Evolutionary conservation across 2,113 vertebrate species (phyloP).

Genomic region (Tupaia chinensis): DNA sequence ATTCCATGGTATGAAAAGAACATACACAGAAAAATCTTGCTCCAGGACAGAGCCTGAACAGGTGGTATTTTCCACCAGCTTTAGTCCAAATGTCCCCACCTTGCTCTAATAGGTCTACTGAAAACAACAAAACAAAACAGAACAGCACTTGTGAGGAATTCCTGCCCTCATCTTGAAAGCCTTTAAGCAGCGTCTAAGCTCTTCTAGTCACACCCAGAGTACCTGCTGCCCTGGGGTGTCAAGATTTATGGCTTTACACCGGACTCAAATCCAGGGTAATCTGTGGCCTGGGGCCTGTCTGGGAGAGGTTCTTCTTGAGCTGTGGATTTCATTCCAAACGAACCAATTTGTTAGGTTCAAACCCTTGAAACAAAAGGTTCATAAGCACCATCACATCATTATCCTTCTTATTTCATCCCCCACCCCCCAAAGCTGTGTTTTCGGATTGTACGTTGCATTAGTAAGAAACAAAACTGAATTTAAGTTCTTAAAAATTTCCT

Average conservation of each 20-base stretch:
- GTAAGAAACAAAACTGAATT: neutral
- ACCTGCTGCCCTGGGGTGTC: neutral
- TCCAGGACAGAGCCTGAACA: neutral
- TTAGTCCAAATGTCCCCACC: neutral
- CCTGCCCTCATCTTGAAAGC: neutral
- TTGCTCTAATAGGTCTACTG: neutral
- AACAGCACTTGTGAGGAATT: neutral
- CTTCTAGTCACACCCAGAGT: neutral
- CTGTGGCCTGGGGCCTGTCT: neutral
- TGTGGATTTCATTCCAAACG: constrained; percentile 2
- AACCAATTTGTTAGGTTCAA: neutral
- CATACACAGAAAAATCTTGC: neutral
- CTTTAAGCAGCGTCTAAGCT: fast-evolving
- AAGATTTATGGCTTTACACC: neutral
- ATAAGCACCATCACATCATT: neutral
- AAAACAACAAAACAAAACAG: neutral
- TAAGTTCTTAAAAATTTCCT: constrained; percentile 8
- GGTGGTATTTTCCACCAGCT: neutral
- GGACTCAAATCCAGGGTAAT: neutral
- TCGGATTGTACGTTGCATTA: neutral
- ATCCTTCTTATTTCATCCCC: neutral
- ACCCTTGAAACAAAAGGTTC: neutral
- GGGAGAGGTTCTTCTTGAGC: neutral
- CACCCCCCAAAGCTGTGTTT: neutral
- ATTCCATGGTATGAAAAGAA: neutral